Evolutionary conservation across 2,797 vertebrate genomes (phyloP).

Genomic region (Oreonectes daqikongensis): DNA sequence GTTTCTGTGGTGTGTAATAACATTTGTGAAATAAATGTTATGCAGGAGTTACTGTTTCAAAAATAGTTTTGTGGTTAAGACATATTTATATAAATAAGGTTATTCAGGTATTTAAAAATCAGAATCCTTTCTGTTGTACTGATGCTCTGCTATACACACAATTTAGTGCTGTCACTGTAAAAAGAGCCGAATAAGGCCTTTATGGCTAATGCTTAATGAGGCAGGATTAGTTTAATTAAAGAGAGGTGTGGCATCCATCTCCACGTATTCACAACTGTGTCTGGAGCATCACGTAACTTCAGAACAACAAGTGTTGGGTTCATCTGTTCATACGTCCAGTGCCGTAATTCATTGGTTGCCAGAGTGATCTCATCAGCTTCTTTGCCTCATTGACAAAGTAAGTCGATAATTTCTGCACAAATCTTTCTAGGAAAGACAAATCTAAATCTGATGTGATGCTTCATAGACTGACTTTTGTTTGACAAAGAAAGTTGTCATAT

Average conservation of each 20-base stretch:
- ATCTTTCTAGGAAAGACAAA: not conserved
- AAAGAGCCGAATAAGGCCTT: constrained; percentile 53
- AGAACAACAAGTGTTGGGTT: not conserved
- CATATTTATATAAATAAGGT: not conserved
- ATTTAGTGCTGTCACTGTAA: constrained; percentile 29
- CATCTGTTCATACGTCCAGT: too few species aligned
- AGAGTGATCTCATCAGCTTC: constrained; percentile 15
- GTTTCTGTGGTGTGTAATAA: too few species aligned
- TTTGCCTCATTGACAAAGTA: constrained; percentile 42
- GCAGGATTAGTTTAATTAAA: constrained; percentile 72
- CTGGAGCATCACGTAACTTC: constrained; percentile 2
- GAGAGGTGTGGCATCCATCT: constrained; percentile 20
- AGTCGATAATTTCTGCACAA: constrained; percentile 1
- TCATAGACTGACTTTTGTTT: not conserved
- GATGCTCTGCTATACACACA: not conserved
- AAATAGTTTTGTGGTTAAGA: too few species aligned
- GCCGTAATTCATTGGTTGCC: too few species aligned
- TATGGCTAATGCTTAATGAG: constrained; percentile 60
- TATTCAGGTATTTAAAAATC: not conserved
- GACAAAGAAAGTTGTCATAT: not conserved
- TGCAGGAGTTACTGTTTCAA: too few species aligned
- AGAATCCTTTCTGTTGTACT: not conserved
- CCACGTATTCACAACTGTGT: constrained; percentile 25
- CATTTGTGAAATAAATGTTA: too few species aligned
- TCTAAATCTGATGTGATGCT: not conserved